Evolutionary conservation across 1,140 invertebrate genomes (phyloP).

Genomic region (Apis laboriosa): DNA sequence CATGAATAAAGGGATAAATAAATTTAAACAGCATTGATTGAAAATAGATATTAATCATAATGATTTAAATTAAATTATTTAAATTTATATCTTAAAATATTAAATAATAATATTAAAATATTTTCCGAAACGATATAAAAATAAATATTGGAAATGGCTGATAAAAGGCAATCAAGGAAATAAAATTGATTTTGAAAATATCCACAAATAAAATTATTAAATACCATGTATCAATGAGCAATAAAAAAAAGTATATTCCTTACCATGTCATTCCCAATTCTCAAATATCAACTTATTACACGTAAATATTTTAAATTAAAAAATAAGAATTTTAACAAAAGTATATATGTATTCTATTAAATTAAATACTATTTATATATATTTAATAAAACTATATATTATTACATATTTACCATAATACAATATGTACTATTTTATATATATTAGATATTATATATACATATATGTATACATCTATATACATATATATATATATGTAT

Average conservation of each 20-base stretch:
- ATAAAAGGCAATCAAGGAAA: too few relatives aligned
- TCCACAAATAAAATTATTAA: too few relatives aligned
- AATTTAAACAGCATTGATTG: conserved; percentile 21
- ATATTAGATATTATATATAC: background rate
- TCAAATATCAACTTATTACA: too few relatives aligned
- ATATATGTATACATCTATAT: background rate
- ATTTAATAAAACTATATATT: conserved; percentile 18
- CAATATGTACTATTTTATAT: conserved; percentile 35
- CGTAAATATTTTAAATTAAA: background rate
- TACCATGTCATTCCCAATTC: too few relatives aligned
- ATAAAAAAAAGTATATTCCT: too few relatives aligned
- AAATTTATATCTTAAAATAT: background rate
- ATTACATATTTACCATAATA: conserved; percentile 14
- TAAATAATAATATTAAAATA: background rate
- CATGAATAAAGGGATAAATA: background rate
- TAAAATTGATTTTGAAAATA: too few relatives aligned
- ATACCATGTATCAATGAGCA: too few relatives aligned
- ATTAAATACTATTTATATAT: conserved; percentile 20
- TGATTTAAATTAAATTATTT: background rate
- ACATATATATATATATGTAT: background rate
- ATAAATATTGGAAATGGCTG: too few relatives aligned
- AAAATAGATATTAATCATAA: background rate
- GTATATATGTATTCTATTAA: conserved; percentile 4
- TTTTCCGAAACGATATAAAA: background rate
- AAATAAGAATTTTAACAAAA: background rate